Conservation (phyloP, 2,113 vertebrate species). For the Salvator merianae region DNA sequence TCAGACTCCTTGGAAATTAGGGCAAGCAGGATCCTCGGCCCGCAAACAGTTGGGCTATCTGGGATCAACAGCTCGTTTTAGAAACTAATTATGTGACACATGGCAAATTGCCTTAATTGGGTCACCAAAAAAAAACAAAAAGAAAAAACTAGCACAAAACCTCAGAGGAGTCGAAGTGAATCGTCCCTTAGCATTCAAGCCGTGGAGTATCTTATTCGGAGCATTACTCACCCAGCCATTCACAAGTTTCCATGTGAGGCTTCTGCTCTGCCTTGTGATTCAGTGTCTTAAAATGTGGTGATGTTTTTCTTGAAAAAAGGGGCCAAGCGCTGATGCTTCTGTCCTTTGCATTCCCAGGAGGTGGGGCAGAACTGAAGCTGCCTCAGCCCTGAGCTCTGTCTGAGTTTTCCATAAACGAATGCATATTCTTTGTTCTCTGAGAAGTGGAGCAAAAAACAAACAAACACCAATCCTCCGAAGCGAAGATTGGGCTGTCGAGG, state of each 20-base stretch:
- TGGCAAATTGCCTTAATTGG: conserved; percentile 16
- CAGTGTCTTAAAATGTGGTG: too few relatives aligned
- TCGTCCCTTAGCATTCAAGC: neutral
- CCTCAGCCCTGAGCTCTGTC: too few relatives aligned
- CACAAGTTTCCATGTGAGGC: neutral
- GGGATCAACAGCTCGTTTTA: neutral
- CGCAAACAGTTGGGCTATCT: neutral
- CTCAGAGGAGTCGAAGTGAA: neutral
- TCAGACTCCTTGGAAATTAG: conserved; percentile 10
- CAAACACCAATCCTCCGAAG: too few relatives aligned
- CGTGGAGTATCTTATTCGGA: neutral
- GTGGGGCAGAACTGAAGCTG: neutral
- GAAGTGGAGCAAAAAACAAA: too few relatives aligned
- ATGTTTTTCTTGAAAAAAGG: too few relatives aligned
- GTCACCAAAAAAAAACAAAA: neutral
- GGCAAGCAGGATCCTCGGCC: neutral
- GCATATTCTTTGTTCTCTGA: too few relatives aligned
- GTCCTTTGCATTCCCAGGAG: too few relatives aligned
- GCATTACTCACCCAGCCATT: neutral
- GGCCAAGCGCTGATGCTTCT: neutral
- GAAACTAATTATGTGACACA: conserved; percentile 18
- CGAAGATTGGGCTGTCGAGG: too few relatives aligned
- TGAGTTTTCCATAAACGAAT: too few relatives aligned
- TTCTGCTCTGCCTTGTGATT: neutral
- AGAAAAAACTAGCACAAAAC: too few relatives aligned